phyloP scores from a whole-genome alignment of 2,888 invertebrate genomes.

The Nymphalis urticae region DNA sequence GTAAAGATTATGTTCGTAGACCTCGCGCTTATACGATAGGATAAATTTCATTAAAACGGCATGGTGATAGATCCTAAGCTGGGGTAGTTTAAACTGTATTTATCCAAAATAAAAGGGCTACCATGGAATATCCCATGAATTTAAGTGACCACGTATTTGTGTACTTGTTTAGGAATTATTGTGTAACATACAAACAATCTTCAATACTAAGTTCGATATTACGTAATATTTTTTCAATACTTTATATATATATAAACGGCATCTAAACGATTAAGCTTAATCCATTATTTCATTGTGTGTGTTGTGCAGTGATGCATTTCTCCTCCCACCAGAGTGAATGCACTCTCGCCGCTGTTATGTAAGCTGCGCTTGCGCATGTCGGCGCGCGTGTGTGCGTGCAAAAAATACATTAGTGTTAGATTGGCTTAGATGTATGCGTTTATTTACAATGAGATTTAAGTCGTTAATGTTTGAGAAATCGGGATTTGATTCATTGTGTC shows the following conservation, averaged over 20 bases:
- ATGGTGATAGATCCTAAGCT: too few species aligned
- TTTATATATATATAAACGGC: neutral
- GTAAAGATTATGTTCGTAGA: too few species aligned
- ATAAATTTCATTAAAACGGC: too few species aligned
- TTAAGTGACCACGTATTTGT: too few species aligned
- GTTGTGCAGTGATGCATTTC: slow-evolving; percentile 61
- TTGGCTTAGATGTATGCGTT: slow-evolving; percentile 20
- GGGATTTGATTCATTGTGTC: slow-evolving; percentile 9
- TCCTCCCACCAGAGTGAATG: slow-evolving; percentile 62
- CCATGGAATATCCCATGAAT: too few species aligned
- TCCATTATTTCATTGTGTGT: slow-evolving; percentile 36
- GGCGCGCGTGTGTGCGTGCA: slow-evolving; percentile 42
- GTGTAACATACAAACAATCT: neutral
- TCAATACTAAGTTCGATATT: neutral
- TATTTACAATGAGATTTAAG: slow-evolving; percentile 16
- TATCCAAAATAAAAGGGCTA: too few species aligned
- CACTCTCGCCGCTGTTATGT: slow-evolving; percentile 75
- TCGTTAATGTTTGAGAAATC: slow-evolving; percentile 8
- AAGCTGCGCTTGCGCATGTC: slow-evolving; percentile 56
- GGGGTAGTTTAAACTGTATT: too few species aligned
- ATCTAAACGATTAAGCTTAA: slow-evolving; percentile 38
- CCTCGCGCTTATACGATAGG: too few species aligned
- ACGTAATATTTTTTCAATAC: slow-evolving; percentile 4
- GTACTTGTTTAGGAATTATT: too few species aligned
- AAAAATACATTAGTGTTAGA: slow-evolving; percentile 33